These are phyloP conservation scores for Antheraea mylitta DNA, from an alignment of 1,140 invertebrate genomes.

Conservation along the genomic window DNA sequence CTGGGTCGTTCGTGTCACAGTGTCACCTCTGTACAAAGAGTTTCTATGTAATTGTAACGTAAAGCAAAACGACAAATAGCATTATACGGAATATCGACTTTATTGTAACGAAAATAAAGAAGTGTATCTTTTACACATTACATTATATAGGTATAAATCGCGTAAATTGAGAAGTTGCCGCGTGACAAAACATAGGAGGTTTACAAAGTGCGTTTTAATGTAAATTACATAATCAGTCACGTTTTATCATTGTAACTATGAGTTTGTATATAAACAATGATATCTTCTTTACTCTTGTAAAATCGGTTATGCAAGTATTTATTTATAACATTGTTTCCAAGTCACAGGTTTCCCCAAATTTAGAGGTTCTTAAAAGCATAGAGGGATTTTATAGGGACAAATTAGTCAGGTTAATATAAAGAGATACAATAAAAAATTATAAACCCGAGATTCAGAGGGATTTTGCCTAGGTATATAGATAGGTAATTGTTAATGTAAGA, in stretches of 20 bases:
- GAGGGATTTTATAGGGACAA: too few species aligned
- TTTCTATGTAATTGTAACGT: background rate
- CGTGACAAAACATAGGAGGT: constrained; percentile 10
- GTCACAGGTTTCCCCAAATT: too few species aligned
- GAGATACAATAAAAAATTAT: too few species aligned
- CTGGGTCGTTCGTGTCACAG: constrained; percentile 7
- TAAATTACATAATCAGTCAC: constrained; percentile 8
- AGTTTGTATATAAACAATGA: too few species aligned
- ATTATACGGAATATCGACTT: background rate
- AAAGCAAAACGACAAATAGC: background rate
- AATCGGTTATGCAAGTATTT: too few species aligned
- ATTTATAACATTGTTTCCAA: too few species aligned
- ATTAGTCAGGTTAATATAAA: too few species aligned
- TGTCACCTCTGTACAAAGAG: constrained; percentile 7
- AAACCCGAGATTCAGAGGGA: too few species aligned
- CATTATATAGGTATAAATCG: constrained; percentile 12
- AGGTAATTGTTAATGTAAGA: too few species aligned
- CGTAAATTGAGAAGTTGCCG: constrained; percentile 21
- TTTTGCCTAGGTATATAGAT: too few species aligned
- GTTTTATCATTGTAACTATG: background rate
- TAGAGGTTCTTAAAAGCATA: too few species aligned
- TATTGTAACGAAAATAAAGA: background rate
- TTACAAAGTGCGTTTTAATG: constrained; percentile 15
- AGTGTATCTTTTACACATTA: background rate
- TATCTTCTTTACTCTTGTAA: too few species aligned